These are phyloP conservation scores for Cirrhinus molitorella DNA, from an alignment of 2,797 vertebrate species.

Conservation along the genomic window DNA sequence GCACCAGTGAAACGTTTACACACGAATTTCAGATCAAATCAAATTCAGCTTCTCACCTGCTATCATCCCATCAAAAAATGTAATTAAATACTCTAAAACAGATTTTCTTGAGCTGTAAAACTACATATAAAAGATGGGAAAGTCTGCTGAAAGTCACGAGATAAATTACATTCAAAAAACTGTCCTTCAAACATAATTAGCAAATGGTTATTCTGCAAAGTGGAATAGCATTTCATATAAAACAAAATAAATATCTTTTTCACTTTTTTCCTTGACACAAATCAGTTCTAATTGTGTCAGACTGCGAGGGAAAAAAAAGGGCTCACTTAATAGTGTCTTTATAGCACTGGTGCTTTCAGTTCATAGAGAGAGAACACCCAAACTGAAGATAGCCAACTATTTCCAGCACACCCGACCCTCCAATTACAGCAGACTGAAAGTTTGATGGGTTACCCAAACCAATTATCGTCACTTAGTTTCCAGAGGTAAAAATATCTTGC, in stretches of 20 bases:
- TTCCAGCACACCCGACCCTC: neutral
- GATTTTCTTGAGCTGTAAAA: constrained; percentile 13
- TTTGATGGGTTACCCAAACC: constrained; percentile 25
- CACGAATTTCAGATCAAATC: constrained; percentile 38
- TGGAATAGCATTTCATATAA: constrained; percentile 22
- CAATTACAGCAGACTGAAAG: constrained; percentile 41
- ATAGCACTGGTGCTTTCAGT: constrained; percentile 59
- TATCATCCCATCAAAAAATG: constrained; percentile 5
- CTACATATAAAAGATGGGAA: constrained; percentile 20
- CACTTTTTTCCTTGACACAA: constrained; percentile 39
- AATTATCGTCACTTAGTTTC: constrained; percentile 32
- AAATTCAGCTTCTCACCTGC: neutral
- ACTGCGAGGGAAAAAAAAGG: neutral
- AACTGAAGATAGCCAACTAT: constrained; percentile 31
- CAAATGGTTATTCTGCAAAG: constrained; percentile 41
- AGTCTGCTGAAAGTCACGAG: neutral
- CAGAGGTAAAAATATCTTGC: constrained; percentile 43
- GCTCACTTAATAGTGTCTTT: constrained; percentile 16
- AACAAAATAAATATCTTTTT: constrained; percentile 55
- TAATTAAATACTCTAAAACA: constrained; percentile 1
- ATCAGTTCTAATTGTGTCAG: constrained; percentile 43
- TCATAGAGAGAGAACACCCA: constrained; percentile 38
- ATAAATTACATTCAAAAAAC: constrained; percentile 50
- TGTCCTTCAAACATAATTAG: constrained; percentile 30
- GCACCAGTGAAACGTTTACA: constrained; percentile 63